Evolutionary conservation across 2,888 invertebrate species (phyloP).

Genomic region (Orthosia gothica): DNA sequence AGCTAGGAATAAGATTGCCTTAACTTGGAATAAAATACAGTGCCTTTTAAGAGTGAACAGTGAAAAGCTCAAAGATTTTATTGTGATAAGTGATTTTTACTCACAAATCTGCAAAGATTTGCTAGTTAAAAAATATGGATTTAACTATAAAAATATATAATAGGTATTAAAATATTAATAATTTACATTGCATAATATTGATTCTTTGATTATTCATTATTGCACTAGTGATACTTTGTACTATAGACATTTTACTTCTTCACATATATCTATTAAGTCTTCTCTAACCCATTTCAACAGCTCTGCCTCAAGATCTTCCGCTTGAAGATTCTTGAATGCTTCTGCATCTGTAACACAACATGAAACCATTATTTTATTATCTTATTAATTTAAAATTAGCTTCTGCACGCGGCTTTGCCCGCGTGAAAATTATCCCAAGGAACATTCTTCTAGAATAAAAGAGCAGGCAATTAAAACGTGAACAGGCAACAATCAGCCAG

Average conservation of each 20-base stretch:
- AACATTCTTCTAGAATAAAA: too few relatives aligned
- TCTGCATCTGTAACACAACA: conserved; percentile 75
- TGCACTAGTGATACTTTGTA: conserved; percentile 1
- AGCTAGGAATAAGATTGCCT: too few relatives aligned
- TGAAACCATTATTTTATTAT: neutral
- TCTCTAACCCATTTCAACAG: conserved; percentile 81
- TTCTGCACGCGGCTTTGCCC: too few relatives aligned
- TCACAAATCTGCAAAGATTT: neutral
- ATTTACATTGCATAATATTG: neutral
- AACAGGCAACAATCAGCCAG: too few relatives aligned
- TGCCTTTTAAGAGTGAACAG: neutral
- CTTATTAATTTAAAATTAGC: too few relatives aligned
- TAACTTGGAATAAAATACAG: neutral
- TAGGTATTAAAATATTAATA: neutral
- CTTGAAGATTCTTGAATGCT: conserved; percentile 73
- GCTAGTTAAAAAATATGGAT: too few relatives aligned
- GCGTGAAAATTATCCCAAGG: too few relatives aligned
- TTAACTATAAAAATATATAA: too few relatives aligned
- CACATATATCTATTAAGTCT: conserved; percentile 79
- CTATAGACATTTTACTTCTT: conserved; percentile 75
- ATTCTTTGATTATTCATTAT: conserved; percentile 3
- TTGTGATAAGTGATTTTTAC: neutral
- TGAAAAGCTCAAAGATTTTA: neutral
- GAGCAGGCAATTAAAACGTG: too few relatives aligned
- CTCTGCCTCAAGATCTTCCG: conserved; percentile 78